phyloP scores from a whole-genome alignment of 2,797 vertebrate genomes.

The Babyrousa celebensis region DNA sequence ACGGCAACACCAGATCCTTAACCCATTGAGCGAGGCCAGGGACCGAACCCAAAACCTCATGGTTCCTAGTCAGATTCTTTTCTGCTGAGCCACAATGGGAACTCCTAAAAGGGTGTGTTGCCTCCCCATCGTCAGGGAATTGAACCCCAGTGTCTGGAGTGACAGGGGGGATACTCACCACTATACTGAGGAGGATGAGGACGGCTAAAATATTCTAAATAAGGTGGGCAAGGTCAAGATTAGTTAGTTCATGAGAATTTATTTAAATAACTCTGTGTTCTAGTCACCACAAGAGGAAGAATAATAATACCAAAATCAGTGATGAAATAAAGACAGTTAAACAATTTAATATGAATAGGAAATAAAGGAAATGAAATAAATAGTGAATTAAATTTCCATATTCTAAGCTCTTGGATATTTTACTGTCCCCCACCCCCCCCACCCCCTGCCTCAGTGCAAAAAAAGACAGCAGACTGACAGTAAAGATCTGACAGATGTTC shows the following conservation, averaged over 20 bases:
- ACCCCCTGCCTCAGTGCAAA: not conserved
- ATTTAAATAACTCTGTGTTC: constrained; percentile 44
- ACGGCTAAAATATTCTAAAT: constrained; percentile 10
- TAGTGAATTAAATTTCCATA: constrained; percentile 33
- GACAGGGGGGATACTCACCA: too few species aligned
- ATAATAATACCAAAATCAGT: constrained; percentile 51
- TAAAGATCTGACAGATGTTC: constrained; percentile 37
- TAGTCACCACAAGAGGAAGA: constrained; percentile 21
- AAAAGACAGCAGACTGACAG: constrained; percentile 47
- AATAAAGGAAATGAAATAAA: constrained; percentile 63
- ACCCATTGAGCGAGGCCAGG: too few species aligned
- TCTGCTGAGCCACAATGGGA: too few species aligned
- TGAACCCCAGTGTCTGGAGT: too few species aligned
- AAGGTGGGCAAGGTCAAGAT: constrained; percentile 12
- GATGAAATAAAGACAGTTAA: constrained; percentile 56
- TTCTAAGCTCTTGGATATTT: constrained; percentile 1
- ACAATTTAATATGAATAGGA: constrained; percentile 57
- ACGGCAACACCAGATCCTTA: too few species aligned
- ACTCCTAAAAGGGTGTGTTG: too few species aligned
- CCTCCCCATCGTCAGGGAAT: too few species aligned
- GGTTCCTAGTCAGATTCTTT: too few species aligned
- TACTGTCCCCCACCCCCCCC: not conserved
- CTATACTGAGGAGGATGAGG: too few species aligned
- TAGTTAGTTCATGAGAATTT: constrained; percentile 18
- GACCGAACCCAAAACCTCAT: too few species aligned